Evolutionary conservation across 2,797 vertebrate species (phyloP).

Genomic region (Cottoperca gobio): DNA sequence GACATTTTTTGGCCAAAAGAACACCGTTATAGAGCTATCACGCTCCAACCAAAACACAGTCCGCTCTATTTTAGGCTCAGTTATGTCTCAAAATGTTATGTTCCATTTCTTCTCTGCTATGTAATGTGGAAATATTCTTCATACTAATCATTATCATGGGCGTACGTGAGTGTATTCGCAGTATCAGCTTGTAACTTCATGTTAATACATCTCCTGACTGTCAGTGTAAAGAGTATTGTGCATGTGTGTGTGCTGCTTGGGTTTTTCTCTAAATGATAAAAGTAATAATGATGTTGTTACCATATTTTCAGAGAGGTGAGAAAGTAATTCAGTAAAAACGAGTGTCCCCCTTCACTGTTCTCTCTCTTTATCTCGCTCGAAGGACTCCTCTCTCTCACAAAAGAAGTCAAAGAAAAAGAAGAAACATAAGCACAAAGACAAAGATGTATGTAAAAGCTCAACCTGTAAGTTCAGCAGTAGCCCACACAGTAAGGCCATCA

Average conservation of each 20-base stretch:
- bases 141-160: not conserved
- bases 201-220: not conserved
- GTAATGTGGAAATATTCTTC: conserved; percentile 37
- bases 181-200: not conserved
- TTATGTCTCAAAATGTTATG: conserved; percentile 29
- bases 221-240: not conserved
- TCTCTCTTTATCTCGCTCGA: conserved; percentile 43
- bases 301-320: not conserved
- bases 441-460: conserved; percentile 71
- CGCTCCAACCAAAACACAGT: conserved; percentile 51
- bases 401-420: conserved; percentile 87
- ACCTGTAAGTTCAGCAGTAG: not conserved
- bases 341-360: not conserved
- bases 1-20: conserved; percentile 19
- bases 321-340: not conserved
- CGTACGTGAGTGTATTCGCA: not conserved
- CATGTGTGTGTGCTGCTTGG: not conserved
- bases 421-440: conserved; percentile 80
- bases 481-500: not conserved
- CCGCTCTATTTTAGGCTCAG: conserved; percentile 35
- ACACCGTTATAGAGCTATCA: not conserved
- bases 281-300: not conserved
- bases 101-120: not conserved
- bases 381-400: conserved; percentile 72
- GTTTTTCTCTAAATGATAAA: not conserved